Percentiles rank a stretch among this genome's conserved stretches.
phyloP scores from a whole-genome alignment of 2,113 vertebrate species.

The Catharus minimus region DNA sequence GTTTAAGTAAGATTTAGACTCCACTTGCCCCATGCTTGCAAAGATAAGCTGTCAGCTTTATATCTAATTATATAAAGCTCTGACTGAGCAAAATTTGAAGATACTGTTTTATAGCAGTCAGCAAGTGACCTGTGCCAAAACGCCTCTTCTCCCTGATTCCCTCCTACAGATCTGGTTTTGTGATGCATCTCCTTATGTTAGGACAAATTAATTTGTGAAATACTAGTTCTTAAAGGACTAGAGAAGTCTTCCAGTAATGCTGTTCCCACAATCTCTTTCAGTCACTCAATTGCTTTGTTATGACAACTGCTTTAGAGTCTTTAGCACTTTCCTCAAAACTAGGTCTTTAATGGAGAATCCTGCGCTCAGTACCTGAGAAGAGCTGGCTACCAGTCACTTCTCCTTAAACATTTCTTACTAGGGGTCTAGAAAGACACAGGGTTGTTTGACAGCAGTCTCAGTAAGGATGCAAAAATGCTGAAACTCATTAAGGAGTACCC shows the following conservation, averaged over 20 bases:
- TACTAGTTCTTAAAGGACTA: not conserved
- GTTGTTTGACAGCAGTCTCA: not conserved
- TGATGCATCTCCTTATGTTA: not conserved
- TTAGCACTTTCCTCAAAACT: not conserved
- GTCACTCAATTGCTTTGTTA: not conserved
- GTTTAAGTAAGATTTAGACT: slow-evolving; percentile 7
- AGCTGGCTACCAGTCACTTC: not conserved
- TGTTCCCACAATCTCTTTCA: not conserved
- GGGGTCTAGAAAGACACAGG: not conserved
- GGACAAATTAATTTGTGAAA: not conserved
- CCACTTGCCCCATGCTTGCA: not conserved
- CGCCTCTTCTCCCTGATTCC: not conserved
- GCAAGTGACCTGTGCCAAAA: not conserved
- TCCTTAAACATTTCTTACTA: not conserved
- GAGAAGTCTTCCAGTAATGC: not conserved
- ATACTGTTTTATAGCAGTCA: not conserved
- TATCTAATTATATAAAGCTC: slow-evolving; percentile 26
- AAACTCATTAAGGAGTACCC: not conserved
- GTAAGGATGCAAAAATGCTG: not conserved
- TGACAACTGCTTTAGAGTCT: not conserved
- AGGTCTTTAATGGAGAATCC: not conserved
- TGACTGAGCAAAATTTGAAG: not conserved
- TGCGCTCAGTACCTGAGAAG: not conserved
- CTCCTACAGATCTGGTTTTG: not conserved
- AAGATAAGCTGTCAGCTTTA: not conserved